Conservation (phyloP, 2,888 invertebrate species). For the Oxytorus armatus region DNA sequence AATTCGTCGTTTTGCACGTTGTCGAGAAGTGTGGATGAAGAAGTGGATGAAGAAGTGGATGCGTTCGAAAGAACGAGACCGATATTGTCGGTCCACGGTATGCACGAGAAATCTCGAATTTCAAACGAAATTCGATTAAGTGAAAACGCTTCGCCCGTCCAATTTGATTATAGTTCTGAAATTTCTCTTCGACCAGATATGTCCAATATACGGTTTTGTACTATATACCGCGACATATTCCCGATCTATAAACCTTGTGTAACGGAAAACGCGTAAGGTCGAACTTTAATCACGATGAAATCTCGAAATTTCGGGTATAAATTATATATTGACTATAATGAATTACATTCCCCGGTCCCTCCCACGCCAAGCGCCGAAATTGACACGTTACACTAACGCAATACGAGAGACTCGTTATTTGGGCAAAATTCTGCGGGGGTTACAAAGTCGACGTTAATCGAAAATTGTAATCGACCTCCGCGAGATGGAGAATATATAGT, state of each 20-base stretch:
- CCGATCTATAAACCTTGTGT: not conserved
- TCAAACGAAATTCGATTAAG: slow-evolving; percentile 37
- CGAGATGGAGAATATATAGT: slow-evolving; percentile 24
- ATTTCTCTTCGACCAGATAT: slow-evolving; percentile 4
- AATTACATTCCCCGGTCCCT: too few relatives aligned
- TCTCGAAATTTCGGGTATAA: slow-evolving; percentile 33
- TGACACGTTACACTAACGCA: slow-evolving; percentile 39
- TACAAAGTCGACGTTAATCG: slow-evolving; percentile 44
- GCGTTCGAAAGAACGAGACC: not conserved
- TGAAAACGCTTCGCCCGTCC: not conserved
- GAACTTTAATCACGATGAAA: slow-evolving; percentile 50
- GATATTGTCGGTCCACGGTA: not conserved
- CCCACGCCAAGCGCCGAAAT: too few relatives aligned
- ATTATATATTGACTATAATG: too few relatives aligned
- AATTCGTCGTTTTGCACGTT: too few relatives aligned
- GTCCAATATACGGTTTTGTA: not conserved
- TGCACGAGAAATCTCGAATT: slow-evolving; percentile 28
- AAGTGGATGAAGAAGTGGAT: not conserved
- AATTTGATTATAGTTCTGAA: slow-evolving; percentile 49
- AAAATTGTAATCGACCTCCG: slow-evolving; percentile 53
- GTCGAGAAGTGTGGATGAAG: not conserved
- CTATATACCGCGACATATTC: not conserved
- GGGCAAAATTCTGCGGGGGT: slow-evolving; percentile 6
- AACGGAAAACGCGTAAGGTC: slow-evolving; percentile 17
- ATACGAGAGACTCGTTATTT: slow-evolving; percentile 25